Conservation (phyloP, 1,140 invertebrate species). For the Procambarus virginalis region DNA sequence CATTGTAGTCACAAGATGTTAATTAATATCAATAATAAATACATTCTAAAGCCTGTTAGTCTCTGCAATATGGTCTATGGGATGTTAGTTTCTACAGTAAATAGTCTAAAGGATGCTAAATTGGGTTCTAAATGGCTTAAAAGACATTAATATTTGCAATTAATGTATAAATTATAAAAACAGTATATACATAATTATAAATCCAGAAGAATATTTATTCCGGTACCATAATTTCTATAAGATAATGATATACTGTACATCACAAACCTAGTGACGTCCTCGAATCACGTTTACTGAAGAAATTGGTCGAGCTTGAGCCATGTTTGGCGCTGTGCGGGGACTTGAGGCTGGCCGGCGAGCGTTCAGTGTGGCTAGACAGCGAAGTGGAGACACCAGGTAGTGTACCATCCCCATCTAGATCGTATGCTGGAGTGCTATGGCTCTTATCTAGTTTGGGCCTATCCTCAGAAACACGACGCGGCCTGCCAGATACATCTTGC, state of each 20-base stretch:
- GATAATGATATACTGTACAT: background rate
- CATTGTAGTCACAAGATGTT: too few species aligned
- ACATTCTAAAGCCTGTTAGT: too few species aligned
- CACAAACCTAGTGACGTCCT: background rate
- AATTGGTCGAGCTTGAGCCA: background rate
- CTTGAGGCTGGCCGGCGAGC: background rate
- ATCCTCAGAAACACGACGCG: slow-evolving; percentile 69
- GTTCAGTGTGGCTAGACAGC: background rate
- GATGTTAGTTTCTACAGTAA: too few species aligned
- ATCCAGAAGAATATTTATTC: background rate
- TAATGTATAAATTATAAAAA: too few species aligned
- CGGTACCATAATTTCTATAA: background rate
- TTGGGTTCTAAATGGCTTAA: too few species aligned
- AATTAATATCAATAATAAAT: too few species aligned
- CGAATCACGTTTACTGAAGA: background rate
- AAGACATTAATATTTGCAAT: too few species aligned
- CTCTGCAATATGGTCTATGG: too few species aligned
- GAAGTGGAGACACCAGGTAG: background rate
- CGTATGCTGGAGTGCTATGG: slow-evolving; percentile 84
- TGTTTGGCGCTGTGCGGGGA: background rate
- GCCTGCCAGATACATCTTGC: background rate
- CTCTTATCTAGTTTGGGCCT: slow-evolving; percentile 80
- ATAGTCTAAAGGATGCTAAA: too few species aligned
- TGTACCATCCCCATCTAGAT: slow-evolving; percentile 72
- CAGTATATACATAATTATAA: background rate